Conservation (phyloP, 1,140 invertebrate genomes). For the Tenebrio molitor region DNA sequence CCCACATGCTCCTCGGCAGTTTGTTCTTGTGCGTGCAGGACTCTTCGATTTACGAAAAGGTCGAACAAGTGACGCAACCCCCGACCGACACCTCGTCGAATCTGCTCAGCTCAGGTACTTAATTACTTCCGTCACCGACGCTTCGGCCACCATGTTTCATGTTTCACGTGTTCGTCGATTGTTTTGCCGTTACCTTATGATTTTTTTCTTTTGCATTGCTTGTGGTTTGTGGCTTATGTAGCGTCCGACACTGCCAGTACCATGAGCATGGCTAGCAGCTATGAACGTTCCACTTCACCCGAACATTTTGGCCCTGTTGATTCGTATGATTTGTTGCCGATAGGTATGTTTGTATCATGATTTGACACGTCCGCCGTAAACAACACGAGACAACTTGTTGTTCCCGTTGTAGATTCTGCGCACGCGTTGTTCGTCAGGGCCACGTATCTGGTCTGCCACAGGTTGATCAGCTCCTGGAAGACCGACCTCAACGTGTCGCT, state of each 20-base stretch:
- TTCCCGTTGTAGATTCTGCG: constrained; percentile 76
- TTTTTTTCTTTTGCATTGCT: constrained; percentile 55
- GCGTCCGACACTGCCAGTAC: constrained; percentile 66
- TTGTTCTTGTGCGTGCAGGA: constrained; percentile 86
- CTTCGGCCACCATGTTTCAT: not conserved
- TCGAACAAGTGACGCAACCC: constrained; percentile 74
- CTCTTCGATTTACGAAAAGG: constrained; percentile 82
- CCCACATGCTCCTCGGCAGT: constrained; percentile 90
- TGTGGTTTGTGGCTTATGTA: constrained; percentile 59
- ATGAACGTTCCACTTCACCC: constrained; percentile 58
- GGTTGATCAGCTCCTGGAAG: constrained; percentile 96
- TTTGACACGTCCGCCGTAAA: constrained; percentile 2
- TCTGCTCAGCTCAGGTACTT: constrained; percentile 79
- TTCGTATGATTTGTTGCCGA: constrained; percentile 55
- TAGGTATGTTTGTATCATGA: constrained; percentile 59
- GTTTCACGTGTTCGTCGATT: constrained; percentile 11
- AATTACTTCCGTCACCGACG: not conserved
- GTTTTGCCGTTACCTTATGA: constrained; percentile 41
- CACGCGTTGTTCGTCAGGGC: constrained; percentile 91
- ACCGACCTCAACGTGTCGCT: constrained; percentile 95
- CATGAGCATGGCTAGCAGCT: constrained; percentile 64
- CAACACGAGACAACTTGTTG: constrained; percentile 32
- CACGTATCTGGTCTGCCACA: constrained; percentile 93
- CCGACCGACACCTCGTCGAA: constrained; percentile 74
- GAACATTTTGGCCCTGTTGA: constrained; percentile 55